Percentiles rank a stretch among this genome's conserved stretches.
phyloP scores from a whole-genome alignment of 2,888 invertebrate species.

The Kuschelorhynchus macadamiae region DNA sequence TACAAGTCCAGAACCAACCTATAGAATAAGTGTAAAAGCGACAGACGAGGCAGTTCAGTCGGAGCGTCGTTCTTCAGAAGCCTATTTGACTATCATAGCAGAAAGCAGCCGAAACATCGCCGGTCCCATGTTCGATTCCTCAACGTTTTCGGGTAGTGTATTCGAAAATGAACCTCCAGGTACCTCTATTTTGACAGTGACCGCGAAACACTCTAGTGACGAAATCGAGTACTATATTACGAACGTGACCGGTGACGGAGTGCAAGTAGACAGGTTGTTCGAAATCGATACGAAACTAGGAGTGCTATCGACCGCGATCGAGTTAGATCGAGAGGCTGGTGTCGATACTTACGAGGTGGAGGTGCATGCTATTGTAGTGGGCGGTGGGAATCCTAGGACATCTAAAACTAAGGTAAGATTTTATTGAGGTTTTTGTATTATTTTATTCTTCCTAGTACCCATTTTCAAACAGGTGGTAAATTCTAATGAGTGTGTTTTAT shows the following conservation, averaged over 20 bases:
- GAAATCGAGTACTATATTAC: constrained; percentile 93
- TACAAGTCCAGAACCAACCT: constrained; percentile 78
- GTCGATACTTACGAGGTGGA: constrained; percentile 87
- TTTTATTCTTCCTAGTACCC: no score
- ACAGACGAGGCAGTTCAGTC: constrained; percentile 93
- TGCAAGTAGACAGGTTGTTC: constrained; percentile 89
- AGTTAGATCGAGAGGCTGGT: constrained; percentile 87
- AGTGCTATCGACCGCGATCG: constrained; percentile 86
- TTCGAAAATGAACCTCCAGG: constrained; percentile 92
- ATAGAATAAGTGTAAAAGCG: constrained; percentile 88
- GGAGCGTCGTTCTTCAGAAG: constrained; percentile 89
- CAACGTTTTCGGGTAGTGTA: constrained; percentile 82
- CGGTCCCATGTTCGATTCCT: constrained; percentile 74
- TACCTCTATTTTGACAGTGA: constrained; percentile 86
- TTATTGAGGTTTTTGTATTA: no score
- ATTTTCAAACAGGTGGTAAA: no score
- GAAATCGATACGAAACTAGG: constrained; percentile 92
- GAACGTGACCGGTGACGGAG: constrained; percentile 82
- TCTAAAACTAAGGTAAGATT: constrained; percentile 85
- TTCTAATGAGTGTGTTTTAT: no score
- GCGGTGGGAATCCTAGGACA: constrained; percentile 78
- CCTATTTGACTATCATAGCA: constrained; percentile 84
- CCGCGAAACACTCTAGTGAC: constrained; percentile 77
- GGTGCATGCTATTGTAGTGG: constrained; percentile 84
- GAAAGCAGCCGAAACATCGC: constrained; percentile 74